Evolutionary conservation across 2,113 vertebrate genomes (phyloP).

Genomic region (Procavia capensis): DNA sequence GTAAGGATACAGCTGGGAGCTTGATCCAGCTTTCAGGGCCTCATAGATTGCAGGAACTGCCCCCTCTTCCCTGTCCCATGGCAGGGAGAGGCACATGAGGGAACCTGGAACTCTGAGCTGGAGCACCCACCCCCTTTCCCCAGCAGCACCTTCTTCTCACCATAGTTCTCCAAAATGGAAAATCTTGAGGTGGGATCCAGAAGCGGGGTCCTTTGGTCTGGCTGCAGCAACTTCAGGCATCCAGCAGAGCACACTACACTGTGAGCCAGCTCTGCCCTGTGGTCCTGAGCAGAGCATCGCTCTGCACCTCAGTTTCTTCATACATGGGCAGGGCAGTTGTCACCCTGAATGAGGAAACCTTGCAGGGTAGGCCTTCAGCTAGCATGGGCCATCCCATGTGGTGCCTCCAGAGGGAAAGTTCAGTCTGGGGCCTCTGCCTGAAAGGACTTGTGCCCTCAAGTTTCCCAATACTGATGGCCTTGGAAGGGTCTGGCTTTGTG

Average conservation of each 20-base stretch:
- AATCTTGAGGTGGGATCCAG: background rate
- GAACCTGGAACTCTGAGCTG: too few species aligned
- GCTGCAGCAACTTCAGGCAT: background rate
- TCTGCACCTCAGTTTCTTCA: background rate
- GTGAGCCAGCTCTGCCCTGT: background rate
- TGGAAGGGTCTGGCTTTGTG: background rate
- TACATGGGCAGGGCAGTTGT: background rate
- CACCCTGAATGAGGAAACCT: rapidly evolving
- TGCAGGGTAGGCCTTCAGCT: too few species aligned
- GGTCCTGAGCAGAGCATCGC: background rate
- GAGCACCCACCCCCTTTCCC: background rate
- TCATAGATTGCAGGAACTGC: background rate
- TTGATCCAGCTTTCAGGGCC: background rate
- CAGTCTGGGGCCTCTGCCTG: background rate
- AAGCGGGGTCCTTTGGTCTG: background rate
- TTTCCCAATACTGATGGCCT: background rate
- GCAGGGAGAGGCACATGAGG: background rate
- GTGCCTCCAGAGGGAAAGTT: background rate
- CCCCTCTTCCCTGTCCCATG: too few species aligned
- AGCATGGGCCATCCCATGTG: too few species aligned
- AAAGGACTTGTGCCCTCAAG: background rate
- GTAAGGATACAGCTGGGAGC: background rate
- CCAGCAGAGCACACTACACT: rapidly evolving
- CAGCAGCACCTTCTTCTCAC: background rate
- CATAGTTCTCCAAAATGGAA: background rate